These are phyloP conservation scores for Scaptodrosophila lebanonensis DNA, from an alignment of 1,140 invertebrate species.

Conservation along the genomic window DNA sequence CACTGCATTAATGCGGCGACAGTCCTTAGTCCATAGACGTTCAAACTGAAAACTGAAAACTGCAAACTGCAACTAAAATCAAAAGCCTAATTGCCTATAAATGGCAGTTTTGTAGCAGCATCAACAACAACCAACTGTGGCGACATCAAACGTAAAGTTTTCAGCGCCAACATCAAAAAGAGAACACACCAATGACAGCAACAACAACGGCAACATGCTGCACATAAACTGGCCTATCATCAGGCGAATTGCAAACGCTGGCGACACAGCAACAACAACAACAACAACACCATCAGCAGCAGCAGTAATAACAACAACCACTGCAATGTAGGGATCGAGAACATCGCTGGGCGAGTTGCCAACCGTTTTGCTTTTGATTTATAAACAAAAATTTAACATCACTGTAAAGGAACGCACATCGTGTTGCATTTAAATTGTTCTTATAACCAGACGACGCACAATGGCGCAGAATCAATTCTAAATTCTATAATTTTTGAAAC, in stretches of 20 bases:
- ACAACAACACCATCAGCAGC: constrained; percentile 6
- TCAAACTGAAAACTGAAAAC: constrained; percentile 19
- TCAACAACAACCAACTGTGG: constrained; percentile 32
- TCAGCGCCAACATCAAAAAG: constrained; percentile 37
- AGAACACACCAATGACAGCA: constrained; percentile 17
- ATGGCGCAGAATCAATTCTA: no score
- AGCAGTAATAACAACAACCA: constrained; percentile 11
- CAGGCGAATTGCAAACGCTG: constrained; percentile 25
- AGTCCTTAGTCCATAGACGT: no score
- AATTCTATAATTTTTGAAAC: no score
- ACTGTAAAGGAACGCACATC: constrained; percentile 44
- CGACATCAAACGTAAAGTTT: constrained; percentile 58
- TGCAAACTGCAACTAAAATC: constrained; percentile 55
- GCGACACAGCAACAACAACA: constrained; percentile 32
- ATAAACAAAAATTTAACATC: constrained; percentile 69
- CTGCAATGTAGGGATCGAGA: no score
- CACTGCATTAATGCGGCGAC: constrained; percentile 59
- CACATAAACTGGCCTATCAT: constrained; percentile 1
- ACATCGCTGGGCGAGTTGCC: constrained; percentile 18
- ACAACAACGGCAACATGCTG: constrained; percentile 12
- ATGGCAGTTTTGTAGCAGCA: constrained; percentile 54
- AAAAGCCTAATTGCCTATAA: constrained; percentile 67
- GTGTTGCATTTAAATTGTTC: background rate
- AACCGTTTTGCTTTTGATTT: constrained; percentile 55
- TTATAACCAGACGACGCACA: no score